A percentile compares a stretch with the other conserved stretches of the same genome.
phyloP scores from a whole-genome alignment of 1,140 invertebrate genomes.

The Drosophila lacertosa region DNA sequence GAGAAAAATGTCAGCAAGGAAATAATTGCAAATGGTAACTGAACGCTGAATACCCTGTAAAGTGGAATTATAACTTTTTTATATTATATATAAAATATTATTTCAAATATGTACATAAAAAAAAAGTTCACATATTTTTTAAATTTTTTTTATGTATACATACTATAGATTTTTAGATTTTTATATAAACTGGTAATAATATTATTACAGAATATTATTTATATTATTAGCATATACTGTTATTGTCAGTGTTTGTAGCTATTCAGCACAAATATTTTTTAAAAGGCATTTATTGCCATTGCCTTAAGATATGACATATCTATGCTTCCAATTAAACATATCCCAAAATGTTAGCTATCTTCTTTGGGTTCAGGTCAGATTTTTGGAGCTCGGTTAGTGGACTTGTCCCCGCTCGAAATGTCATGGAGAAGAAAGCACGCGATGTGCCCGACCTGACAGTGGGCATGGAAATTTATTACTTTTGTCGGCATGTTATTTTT shows the following conservation, averaged over 20 bases:
- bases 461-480: conserved; percentile 75
- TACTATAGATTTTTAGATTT: too few species aligned
- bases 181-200: too few species aligned
- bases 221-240: too few species aligned
- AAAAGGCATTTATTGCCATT: too few species aligned
- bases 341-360: too few species aligned
- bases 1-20: conserved; percentile 32
- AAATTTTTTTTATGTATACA: too few species aligned
- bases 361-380: neutral
- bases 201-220: too few species aligned
- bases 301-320: too few species aligned
- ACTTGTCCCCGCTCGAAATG: conserved; percentile 13
- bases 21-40: conserved; percentile 2
- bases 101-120: neutral
- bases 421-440: conserved; percentile 61
- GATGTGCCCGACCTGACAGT: conserved; percentile 53
- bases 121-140: neutral
- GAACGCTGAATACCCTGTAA: neutral
- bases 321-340: too few species aligned
- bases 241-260: too few species aligned
- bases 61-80: neutral
- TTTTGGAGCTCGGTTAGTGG: neutral
- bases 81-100: neutral
- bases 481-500: conserved; percentile 23
- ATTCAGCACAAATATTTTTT: too few species aligned